Base-by-base conservation (phyloP, 2,888 invertebrate species). In the Erebia ligea region DNA sequence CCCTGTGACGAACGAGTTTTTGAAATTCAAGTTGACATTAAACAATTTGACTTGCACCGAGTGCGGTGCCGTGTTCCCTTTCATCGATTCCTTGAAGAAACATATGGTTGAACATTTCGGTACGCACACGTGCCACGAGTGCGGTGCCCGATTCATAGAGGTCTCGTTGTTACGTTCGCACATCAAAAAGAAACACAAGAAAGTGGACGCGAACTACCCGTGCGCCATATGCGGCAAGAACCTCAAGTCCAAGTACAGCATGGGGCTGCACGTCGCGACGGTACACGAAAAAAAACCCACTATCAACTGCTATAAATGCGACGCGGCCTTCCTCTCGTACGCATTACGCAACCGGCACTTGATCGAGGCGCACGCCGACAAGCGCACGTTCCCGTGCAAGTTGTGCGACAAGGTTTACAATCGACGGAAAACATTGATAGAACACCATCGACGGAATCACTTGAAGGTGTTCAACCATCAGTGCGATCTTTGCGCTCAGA, bases 51-150 rank as follows among this genome's bases (percentile, higher is more conserved):
- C 58, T 1, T 67, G 67, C 45, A 59, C 58, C 13, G 58, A 59
- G 77, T 83, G 82, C 0, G 82, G 83, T 1, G 84, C 85, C 1
- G 84, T 87, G 17, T 75, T 85, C 0, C 84, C 84, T n/a, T 91
- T 90, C 34, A 91, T 92, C 61, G 92, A 92, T 67, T 91, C 92
- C 0, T 71, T 92, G 21, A 92, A 92, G 68, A 90, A 88, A 8
- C 92, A 92, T 70, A 92, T 92, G 92, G 91, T 92, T 19, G 88
- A 84, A 5, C 92, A 92, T 76, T 92, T 83, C 19, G 89, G 88
- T 72, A 92, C 92, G 65, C 91, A 86, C 77, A 90, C 92, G 2
- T 92, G 91, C 48, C 91, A 92, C 56, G 89, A 88, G 0, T 91
- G 92, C 34, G 92, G 92, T 0, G 67, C 91, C 10, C 90, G 92